These are phyloP conservation scores for Apteryx mantelli DNA, from an alignment of 2,113 vertebrate genomes.

Conservation along the genomic window DNA sequence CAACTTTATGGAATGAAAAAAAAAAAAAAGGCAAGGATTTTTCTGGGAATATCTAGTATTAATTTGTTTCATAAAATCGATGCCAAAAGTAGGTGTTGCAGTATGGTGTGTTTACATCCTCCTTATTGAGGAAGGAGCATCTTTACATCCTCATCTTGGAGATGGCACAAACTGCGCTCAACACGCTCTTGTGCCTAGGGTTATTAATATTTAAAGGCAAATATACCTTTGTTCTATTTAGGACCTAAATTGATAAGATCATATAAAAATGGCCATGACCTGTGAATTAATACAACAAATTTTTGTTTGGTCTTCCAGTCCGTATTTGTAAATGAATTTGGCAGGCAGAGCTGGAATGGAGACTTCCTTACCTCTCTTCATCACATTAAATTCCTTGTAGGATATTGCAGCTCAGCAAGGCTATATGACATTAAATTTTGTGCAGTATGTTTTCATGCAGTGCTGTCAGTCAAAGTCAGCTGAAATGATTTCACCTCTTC, in stretches of 20 bases:
- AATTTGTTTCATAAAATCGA: neutral
- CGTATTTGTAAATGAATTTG: neutral
- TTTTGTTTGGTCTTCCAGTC: neutral
- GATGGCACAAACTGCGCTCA: too few relatives aligned
- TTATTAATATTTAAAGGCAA: neutral
- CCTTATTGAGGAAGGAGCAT: neutral
- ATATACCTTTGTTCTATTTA: neutral
- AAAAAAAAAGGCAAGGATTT: neutral
- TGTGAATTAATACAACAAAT: neutral
- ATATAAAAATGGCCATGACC: rapidly evolving
- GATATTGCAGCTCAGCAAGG: neutral
- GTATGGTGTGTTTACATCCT: neutral
- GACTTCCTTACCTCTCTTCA: neutral
- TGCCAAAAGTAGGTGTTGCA: neutral
- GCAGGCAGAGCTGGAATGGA: neutral
- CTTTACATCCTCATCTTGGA: neutral
- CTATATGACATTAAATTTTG: neutral
- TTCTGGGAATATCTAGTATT: too few relatives aligned
- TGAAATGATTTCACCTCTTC: neutral
- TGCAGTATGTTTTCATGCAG: neutral
- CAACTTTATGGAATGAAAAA: neutral
- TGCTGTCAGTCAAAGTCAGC: rapidly evolving
- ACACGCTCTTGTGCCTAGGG: rapidly evolving
- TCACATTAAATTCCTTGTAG: neutral
- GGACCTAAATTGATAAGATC: neutral